A percentile compares a stretch with the other conserved stretches of the same genome.
These are phyloP conservation scores for Symphodus melops DNA, from an alignment of 2,113 vertebrate genomes.

Conservation along the genomic window DNA sequence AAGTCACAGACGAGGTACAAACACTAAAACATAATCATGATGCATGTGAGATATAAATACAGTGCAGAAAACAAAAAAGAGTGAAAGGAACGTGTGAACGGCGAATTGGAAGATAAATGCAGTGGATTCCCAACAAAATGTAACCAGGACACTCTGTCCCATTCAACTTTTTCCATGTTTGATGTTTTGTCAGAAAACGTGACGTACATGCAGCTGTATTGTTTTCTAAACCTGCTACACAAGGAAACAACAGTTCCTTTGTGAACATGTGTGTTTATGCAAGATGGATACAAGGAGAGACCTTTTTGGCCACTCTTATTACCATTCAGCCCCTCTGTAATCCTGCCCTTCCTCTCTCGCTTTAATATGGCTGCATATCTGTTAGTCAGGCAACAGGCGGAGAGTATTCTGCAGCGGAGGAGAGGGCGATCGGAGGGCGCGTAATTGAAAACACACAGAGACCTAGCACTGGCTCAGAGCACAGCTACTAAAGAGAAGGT, in stretches of 20 bases:
- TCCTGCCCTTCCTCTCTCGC: constrained; percentile 70
- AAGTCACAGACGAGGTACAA: constrained; percentile 73
- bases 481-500: constrained; percentile 76
- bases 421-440: constrained; percentile 72
- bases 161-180: constrained; percentile 40
- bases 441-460: constrained; percentile 85
- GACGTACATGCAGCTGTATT: constrained; percentile 33
- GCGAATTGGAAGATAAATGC: constrained; percentile 30
- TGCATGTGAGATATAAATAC: constrained; percentile 54
- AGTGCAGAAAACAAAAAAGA: background rate
- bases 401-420: constrained; percentile 60
- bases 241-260: constrained; percentile 77
- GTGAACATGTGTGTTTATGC: constrained; percentile 60
- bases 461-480: constrained; percentile 67
- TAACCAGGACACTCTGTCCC: constrained; percentile 45
- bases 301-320: constrained; percentile 61
- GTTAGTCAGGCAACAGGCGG: constrained; percentile 53
- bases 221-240: constrained; percentile 58
- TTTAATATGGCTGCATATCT: constrained; percentile 75
- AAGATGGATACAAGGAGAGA: constrained; percentile 33
- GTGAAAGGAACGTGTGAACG: constrained; percentile 23
- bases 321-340: constrained; percentile 66
- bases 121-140: constrained; percentile 18
- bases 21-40: constrained; percentile 64
- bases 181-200: constrained; percentile 53